Percentiles rank a stretch among this genome's conserved stretches.
Conservation (phyloP, 1,140 invertebrate genomes). For the Brachystomella parvula region DNA sequence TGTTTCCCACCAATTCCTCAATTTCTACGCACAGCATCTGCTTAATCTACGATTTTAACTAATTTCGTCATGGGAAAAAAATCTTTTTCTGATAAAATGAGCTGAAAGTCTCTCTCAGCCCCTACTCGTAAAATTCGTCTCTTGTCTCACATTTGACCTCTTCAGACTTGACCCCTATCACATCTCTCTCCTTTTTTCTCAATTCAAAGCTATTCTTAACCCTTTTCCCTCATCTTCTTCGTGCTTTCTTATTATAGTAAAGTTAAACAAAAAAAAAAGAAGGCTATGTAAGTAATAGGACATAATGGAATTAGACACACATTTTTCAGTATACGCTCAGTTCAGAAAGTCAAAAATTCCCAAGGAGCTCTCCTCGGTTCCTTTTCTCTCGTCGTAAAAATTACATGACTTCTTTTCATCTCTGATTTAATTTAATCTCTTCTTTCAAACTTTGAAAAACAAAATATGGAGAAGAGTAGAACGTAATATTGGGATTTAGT, state of each 20-base stretch:
- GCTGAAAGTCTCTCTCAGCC: background rate
- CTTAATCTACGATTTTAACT: background rate
- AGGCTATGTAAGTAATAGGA: background rate
- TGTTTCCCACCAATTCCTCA: background rate
- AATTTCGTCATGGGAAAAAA: background rate
- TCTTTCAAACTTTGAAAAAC: too few relatives aligned
- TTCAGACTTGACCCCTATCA: background rate
- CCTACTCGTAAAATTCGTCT: too few relatives aligned
- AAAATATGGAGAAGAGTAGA: too few relatives aligned
- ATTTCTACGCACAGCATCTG: background rate
- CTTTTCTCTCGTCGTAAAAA: too few relatives aligned
- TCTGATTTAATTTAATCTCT: too few relatives aligned
- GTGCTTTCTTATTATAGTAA: background rate
- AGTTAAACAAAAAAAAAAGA: too few relatives aligned
- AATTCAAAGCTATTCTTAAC: background rate
- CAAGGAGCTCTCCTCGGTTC: too few relatives aligned
- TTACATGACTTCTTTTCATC: too few relatives aligned
- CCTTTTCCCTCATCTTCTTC: background rate
- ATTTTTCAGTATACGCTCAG: too few relatives aligned
- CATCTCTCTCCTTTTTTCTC: too few relatives aligned
- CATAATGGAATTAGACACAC: constrained; percentile 10
- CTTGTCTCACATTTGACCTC: background rate
- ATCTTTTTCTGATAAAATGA: background rate
- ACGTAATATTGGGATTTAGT: too few relatives aligned
- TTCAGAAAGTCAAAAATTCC: too few relatives aligned